Base-by-base conservation (phyloP, 2,888 invertebrate genomes). In the Drosophila robusta region DNA sequence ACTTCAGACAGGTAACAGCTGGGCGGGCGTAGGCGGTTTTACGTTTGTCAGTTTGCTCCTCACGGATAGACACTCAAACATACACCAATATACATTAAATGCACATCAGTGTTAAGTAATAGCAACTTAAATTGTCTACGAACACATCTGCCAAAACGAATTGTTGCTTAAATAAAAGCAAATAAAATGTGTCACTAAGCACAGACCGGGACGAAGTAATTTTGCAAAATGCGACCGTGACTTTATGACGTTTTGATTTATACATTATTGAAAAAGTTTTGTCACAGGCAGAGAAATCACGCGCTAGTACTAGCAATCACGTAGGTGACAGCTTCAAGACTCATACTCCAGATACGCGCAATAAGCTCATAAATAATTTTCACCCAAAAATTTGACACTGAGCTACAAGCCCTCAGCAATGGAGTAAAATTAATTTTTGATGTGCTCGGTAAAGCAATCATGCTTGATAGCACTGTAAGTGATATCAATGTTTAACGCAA, bases 161-260 rank as follows among this genome's bases (percentile, higher is more conserved):
- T 66, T 86, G 60, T 67, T 71, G 46, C 68, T 54, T 57, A 56
- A 79, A 57, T 69, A 66, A 70, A 69, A 70, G 57, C 60, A 63
- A 70, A 63, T 63, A 68, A 81, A 64, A 64, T 65, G 42, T 68
- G 62, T 29, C 55, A 32, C 60, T 55, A 36, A 44, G 36, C 38
- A 22, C 24, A 46, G 9, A 34, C 38, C 29, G 38, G 54, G 52
- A 38, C 39, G 51, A 56, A 70, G 50, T 47, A 56, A 55, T 58
- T 56, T 60, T 34, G 64, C 49, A 61, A 57, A 45, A 34, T 74
- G 75, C 49, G 64, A 52, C 78, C 56, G 78, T 75, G 81, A 88
- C 84, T 87, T 90, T 90, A 86, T 91, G 91, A 90, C 91, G 90
- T 88, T 91, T 90, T 91, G 91, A 91, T 90, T 91, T 91, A 91